phyloP scores from a whole-genome alignment of 1,140 invertebrate species.

The Physella acuta region DNA sequence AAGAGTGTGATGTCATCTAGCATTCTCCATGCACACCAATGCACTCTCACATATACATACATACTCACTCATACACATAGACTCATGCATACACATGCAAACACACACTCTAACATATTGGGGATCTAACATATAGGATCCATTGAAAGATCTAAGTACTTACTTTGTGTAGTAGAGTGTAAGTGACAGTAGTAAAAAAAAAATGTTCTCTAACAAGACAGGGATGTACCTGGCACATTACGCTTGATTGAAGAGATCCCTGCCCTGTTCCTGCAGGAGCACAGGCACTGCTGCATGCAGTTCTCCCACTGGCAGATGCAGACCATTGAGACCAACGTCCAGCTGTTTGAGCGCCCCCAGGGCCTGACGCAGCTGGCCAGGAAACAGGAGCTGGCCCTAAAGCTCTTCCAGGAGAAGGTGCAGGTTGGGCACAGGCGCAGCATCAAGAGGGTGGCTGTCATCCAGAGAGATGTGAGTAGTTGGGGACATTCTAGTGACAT shows the following conservation, averaged over 20 bases:
- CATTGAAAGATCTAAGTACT: too few relatives aligned
- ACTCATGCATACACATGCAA: too few relatives aligned
- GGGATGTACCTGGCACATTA: not conserved
- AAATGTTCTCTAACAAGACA: too few relatives aligned
- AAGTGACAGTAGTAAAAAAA: too few relatives aligned
- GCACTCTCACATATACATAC: too few relatives aligned
- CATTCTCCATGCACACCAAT: too few relatives aligned
- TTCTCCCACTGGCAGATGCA: slow-evolving; percentile 42
- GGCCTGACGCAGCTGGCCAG: not conserved
- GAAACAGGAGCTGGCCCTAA: slow-evolving; percentile 25
- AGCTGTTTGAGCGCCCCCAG: slow-evolving; percentile 28
- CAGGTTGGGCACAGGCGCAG: not conserved
- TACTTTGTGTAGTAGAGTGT: too few relatives aligned
- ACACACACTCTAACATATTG: too few relatives aligned
- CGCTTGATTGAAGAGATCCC: slow-evolving; percentile 64
- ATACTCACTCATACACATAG: too few relatives aligned
- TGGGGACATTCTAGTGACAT: too few relatives aligned
- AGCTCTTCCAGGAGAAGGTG: not conserved
- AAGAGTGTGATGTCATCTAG: too few relatives aligned
- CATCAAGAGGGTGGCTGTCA: not conserved
- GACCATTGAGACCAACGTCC: slow-evolving; percentile 45
- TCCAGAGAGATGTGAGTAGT: slow-evolving; percentile 1
- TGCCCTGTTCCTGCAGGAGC: slow-evolving; percentile 69
- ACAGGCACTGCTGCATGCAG: slow-evolving; percentile 64
- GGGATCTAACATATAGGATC: too few relatives aligned